These are phyloP conservation scores for Podotricha telesiphe DNA, from an alignment of 2,888 invertebrate species.

Conservation along the genomic window DNA sequence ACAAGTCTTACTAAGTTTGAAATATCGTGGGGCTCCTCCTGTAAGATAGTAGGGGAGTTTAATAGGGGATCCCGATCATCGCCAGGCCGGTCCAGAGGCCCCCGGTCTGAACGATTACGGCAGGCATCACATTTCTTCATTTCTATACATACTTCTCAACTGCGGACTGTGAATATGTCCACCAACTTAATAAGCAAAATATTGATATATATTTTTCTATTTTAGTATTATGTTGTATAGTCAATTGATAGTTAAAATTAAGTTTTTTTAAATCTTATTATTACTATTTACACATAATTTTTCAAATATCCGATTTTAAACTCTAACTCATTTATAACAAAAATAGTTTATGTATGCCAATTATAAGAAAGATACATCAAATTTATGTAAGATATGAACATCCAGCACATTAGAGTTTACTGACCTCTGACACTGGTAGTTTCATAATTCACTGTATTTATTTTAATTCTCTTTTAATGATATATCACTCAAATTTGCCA, in stretches of 20 bases:
- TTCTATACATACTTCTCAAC: constrained; percentile 79
- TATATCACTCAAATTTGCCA: neutral
- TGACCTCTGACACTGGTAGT: constrained; percentile 15
- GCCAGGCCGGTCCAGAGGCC: constrained; percentile 54
- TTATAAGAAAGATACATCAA: neutral
- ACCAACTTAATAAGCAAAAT: constrained; percentile 50
- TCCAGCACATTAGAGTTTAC: constrained; percentile 18
- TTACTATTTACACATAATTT: neutral
- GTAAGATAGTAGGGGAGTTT: constrained; percentile 63
- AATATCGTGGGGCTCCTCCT: constrained; percentile 70
- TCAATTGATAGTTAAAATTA: neutral
- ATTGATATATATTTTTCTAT: constrained; percentile 24
- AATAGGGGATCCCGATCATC: constrained; percentile 71
- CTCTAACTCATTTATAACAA: neutral
- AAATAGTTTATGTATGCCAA: neutral
- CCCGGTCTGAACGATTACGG: constrained; percentile 70
- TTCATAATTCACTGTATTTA: constrained; percentile 11
- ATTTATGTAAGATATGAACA: constrained; percentile 4
- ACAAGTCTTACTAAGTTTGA: constrained; percentile 69
- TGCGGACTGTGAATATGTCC: constrained; percentile 72
- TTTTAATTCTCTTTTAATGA: neutral
- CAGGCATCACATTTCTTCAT: constrained; percentile 77
- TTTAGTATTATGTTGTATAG: neutral
- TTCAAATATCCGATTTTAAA: neutral
- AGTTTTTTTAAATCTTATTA: neutral